phyloP scores from a whole-genome alignment of 2,113 vertebrate genomes.

The Pollachius pollachius region DNA sequence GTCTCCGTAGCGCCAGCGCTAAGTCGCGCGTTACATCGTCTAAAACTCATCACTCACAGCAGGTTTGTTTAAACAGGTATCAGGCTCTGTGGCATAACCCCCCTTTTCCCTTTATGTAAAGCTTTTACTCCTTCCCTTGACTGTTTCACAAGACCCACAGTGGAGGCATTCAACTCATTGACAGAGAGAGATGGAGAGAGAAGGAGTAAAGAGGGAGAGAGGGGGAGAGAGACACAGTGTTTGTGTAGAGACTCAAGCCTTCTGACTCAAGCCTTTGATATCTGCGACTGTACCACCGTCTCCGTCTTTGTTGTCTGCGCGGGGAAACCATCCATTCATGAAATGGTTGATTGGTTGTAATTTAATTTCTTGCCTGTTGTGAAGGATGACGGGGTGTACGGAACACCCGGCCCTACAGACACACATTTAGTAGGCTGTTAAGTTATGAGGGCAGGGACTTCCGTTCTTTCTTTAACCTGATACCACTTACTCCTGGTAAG shows the following conservation, averaged over 20 bases:
- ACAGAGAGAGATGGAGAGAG: conserved; percentile 14
- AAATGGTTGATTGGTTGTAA: conserved; percentile 32
- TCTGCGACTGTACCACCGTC: conserved; percentile 46
- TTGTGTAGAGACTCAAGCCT: conserved; percentile 35
- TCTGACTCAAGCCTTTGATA: conserved; percentile 55
- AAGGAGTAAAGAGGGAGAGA: neutral
- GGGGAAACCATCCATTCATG: conserved; percentile 57
- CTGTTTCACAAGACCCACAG: conserved; percentile 52
- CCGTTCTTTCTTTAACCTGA: too few relatives aligned
- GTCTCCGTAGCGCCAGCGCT: too few relatives aligned
- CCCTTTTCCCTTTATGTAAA: conserved; percentile 45
- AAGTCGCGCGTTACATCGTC: conserved; percentile 40
- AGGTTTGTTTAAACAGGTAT: conserved; percentile 66
- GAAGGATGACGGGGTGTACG: too few relatives aligned
- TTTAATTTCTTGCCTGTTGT: too few relatives aligned
- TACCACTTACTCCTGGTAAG: too few relatives aligned
- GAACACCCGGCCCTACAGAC: too few relatives aligned
- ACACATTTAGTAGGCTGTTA: too few relatives aligned
- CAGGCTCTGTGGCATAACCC: conserved; percentile 52
- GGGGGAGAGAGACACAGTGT: neutral
- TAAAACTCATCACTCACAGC: conserved; percentile 49
- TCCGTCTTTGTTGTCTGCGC: conserved; percentile 53
- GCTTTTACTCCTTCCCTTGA: conserved; percentile 61
- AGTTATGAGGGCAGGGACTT: too few relatives aligned
- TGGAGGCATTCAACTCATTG: conserved; percentile 28